Percentiles rank a stretch among this genome's conserved stretches.
Conservation (phyloP, 1,140 invertebrate species). For the Helicoverpa zea region DNA sequence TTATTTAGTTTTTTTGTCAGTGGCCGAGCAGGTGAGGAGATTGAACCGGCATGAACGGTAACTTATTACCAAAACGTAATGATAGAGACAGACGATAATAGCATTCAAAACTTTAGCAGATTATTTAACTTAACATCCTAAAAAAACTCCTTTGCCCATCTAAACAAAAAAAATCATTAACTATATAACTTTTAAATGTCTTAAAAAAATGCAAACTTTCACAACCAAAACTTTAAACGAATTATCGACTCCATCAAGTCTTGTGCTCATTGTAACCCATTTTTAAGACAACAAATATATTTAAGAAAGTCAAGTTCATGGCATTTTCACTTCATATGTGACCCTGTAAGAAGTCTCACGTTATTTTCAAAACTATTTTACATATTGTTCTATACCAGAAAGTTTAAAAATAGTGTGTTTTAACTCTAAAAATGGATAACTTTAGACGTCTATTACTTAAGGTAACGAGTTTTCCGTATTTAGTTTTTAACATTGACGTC, state of each 20-base stretch:
- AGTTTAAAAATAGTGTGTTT: not conserved
- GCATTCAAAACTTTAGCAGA: too few species aligned
- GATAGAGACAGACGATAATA: too few species aligned
- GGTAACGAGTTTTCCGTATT: slow-evolving; percentile 61
- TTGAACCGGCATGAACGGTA: too few species aligned
- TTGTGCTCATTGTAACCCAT: not conserved
- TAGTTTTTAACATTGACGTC: not conserved
- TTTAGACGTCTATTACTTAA: slow-evolving; percentile 63
- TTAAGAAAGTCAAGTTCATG: slow-evolving; percentile 74
- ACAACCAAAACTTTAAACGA: too few species aligned
- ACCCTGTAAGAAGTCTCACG: slow-evolving; percentile 6
- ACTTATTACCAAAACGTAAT: too few species aligned
- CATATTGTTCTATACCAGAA: not conserved
- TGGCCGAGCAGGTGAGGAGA: too few species aligned
- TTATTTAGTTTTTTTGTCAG: too few species aligned
- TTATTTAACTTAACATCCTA: too few species aligned
- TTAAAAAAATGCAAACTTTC: too few species aligned
- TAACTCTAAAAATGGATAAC: slow-evolving; percentile 60
- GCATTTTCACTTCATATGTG: slow-evolving; percentile 55
- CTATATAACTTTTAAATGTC: too few species aligned
- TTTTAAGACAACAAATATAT: slow-evolving; percentile 51
- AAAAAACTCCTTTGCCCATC: too few species aligned
- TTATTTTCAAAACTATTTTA: not conserved
- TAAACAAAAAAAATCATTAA: too few species aligned
- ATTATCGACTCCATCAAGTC: slow-evolving; percentile 49